Evolutionary conservation across 2,113 vertebrate genomes (phyloP).

Genomic region (Xenopus borealis): DNA sequence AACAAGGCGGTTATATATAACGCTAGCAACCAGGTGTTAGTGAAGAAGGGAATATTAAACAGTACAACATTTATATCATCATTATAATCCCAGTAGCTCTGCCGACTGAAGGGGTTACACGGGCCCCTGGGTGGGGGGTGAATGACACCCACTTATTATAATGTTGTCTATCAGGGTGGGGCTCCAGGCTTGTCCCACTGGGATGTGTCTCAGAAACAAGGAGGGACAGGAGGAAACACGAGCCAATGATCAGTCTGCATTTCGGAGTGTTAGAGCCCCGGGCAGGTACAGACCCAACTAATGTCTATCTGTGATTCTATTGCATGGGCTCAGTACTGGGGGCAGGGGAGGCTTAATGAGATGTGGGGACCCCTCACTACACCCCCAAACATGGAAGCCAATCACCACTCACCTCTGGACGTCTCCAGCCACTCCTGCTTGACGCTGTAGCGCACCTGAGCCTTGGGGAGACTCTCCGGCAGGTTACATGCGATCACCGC

Average conservation of each 20-base stretch:
- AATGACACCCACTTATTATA: too few relatives aligned
- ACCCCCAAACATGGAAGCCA: not conserved
- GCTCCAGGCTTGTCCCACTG: slow-evolving; percentile 29
- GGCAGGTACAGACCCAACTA: not conserved
- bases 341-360: too few relatives aligned
- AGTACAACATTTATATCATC: too few relatives aligned
- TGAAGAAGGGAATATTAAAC: too few relatives aligned
- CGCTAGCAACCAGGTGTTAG: too few relatives aligned
- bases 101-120: too few relatives aligned
- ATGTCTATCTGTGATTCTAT: not conserved
- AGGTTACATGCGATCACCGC: slow-evolving; percentile 93
- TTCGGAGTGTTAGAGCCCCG: too few relatives aligned
- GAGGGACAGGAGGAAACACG: not conserved
- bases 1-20: too few relatives aligned
- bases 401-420: slow-evolving; percentile 78
- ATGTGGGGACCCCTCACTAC: too few relatives aligned
- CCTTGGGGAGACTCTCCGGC: slow-evolving; percentile 93
- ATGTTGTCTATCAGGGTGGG: slow-evolving; percentile 8
- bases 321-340: too few relatives aligned
- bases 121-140: too few relatives aligned
- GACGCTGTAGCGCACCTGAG: slow-evolving; percentile 95
- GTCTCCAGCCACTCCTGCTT: slow-evolving; percentile 95
- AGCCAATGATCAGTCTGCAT: not conserved
- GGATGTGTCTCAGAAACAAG: slow-evolving; percentile 2
- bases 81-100: too few relatives aligned